Evolutionary conservation across 2,113 vertebrate genomes (phyloP).

Genomic region (Scomber japonicus): DNA sequence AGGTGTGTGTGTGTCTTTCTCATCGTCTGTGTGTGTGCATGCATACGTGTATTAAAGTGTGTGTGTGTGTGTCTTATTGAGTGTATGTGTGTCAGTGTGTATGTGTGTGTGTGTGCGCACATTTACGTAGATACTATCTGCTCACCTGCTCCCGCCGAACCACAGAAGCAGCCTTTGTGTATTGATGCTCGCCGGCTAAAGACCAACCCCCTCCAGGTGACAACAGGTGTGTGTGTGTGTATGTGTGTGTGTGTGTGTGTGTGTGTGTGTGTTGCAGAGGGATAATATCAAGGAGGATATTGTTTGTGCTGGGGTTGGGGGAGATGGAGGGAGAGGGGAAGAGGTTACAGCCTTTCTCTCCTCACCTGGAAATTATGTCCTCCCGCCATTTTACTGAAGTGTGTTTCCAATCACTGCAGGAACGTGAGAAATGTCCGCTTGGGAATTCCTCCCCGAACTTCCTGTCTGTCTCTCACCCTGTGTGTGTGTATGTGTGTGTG

Average conservation of each 20-base stretch:
- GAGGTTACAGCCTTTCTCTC: constrained; percentile 92
- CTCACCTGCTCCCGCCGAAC: constrained; percentile 91
- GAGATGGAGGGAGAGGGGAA: constrained; percentile 69
- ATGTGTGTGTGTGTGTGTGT: constrained; percentile 42
- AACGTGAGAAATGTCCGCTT: constrained; percentile 92
- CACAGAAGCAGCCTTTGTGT: constrained; percentile 98
- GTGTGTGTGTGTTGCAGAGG: constrained; percentile 34
- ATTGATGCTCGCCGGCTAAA: constrained; percentile 91
- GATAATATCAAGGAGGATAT: constrained; percentile 81
- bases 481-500: constrained; percentile 34
- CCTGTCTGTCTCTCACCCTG: constrained; percentile 69
- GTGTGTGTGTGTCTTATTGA: constrained; percentile 47
- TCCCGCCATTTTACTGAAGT: constrained; percentile 85
- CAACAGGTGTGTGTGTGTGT: constrained; percentile 61
- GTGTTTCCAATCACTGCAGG: constrained; percentile 90
- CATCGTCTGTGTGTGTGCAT: constrained; percentile 89
- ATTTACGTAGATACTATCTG: constrained; percentile 92
- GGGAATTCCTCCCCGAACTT: constrained; percentile 80
- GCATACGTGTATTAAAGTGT: constrained; percentile 67
- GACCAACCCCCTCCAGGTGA: constrained; percentile 90
- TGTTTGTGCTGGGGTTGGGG: constrained; percentile 76
- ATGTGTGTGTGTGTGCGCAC: constrained; percentile 84
- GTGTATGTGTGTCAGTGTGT: constrained; percentile 8
- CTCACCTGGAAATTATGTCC: constrained; percentile 96
- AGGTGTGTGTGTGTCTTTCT: constrained; percentile 84